Conservation (phyloP, 2,113 vertebrate species). For the Capreolus pygargus region DNA sequence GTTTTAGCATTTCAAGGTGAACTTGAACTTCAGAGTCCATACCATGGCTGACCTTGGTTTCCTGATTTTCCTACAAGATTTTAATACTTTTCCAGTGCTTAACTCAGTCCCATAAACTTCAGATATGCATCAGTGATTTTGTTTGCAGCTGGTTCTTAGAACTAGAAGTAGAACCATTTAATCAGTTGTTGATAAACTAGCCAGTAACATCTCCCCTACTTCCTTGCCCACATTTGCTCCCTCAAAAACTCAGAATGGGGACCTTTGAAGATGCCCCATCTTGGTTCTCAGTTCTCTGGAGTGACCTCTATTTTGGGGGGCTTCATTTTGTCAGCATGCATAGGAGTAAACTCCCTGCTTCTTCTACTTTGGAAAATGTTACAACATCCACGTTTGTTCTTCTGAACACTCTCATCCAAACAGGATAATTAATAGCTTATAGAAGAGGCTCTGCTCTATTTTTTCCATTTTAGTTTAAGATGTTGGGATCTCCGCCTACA, state of each 20-base stretch:
- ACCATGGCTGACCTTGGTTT: background rate
- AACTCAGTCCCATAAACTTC: background rate
- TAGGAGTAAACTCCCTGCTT: background rate
- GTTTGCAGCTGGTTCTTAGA: background rate
- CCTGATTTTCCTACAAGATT: background rate
- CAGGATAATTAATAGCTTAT: constrained; percentile 53
- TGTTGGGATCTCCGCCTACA: constrained; percentile 30
- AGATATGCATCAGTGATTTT: background rate
- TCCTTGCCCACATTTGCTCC: background rate
- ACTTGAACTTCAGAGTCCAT: background rate
- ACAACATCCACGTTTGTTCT: constrained; percentile 18
- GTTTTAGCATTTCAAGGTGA: background rate
- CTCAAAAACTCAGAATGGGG: background rate
- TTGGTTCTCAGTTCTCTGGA: constrained; percentile 22
- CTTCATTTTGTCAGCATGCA: constrained; percentile 16
- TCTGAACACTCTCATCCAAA: constrained; percentile 10
- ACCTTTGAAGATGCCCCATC: background rate
- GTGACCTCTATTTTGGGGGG: background rate
- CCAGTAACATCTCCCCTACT: background rate
- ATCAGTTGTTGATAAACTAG: constrained; percentile 9
- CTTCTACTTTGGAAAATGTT: constrained; percentile 53
- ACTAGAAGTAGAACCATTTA: background rate
- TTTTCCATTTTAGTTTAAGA: constrained; percentile 38
- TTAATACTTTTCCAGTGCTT: background rate
- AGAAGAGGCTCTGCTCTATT: background rate